phyloP scores from a whole-genome alignment of 2,888 invertebrate species.

The Fragum sueziense region DNA sequence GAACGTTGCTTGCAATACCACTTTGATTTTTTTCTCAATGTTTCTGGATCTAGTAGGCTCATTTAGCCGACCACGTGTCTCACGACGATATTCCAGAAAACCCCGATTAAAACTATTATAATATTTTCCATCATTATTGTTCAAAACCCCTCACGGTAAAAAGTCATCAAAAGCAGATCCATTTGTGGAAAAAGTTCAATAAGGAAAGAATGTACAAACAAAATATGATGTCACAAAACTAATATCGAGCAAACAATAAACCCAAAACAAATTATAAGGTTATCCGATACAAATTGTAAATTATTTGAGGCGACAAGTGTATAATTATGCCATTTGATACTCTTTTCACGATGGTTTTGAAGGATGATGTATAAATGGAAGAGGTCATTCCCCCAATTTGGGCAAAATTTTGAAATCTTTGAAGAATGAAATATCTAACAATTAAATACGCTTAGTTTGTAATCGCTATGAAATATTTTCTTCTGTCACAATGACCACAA shows the following conservation, averaged over 20 bases:
- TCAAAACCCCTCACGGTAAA: too few species aligned
- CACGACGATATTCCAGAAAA: too few species aligned
- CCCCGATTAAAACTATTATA: too few species aligned
- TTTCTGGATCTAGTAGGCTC: too few species aligned
- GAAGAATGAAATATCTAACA: too few species aligned
- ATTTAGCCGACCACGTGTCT: too few species aligned
- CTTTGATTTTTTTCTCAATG: too few species aligned
- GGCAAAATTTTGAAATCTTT: not conserved
- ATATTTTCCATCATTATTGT: too few species aligned
- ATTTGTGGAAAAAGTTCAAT: not conserved
- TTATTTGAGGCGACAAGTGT: not conserved
- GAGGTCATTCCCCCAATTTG: not conserved
- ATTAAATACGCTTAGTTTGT: too few species aligned
- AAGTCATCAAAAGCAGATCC: not conserved
- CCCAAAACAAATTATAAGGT: conserved; percentile 40
- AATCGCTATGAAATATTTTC: too few species aligned
- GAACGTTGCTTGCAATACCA: too few species aligned
- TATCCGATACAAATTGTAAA: conserved; percentile 16
- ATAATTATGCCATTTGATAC: conserved; percentile 15
- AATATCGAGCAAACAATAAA: conserved; percentile 14
- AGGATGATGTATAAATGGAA: not conserved
- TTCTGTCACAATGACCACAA: too few species aligned
- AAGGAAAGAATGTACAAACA: not conserved
- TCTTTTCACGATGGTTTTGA: not conserved
- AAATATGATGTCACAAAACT: conserved; percentile 17